Conservation (phyloP, 2,113 vertebrate species). For the Podocnemis expansa region DNA sequence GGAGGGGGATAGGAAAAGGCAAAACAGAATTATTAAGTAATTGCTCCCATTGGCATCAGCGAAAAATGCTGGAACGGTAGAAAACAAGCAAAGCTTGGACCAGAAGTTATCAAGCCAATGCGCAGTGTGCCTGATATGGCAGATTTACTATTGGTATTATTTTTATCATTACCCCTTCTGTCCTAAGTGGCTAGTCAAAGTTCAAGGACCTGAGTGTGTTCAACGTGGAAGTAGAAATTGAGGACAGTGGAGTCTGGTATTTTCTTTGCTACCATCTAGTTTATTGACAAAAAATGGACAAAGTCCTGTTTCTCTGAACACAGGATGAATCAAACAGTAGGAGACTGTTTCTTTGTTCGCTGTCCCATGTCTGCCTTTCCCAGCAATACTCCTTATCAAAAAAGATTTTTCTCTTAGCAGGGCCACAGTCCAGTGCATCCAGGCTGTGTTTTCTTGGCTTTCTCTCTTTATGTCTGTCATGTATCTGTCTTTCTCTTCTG, state of each 20-base stretch:
- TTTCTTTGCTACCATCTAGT: background rate
- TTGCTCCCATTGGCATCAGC: fast-evolving
- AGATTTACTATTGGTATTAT: fast-evolving
- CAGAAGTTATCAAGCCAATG: fast-evolving
- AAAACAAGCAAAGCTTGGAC: background rate
- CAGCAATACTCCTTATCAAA: background rate
- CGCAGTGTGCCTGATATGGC: background rate
- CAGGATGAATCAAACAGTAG: background rate
- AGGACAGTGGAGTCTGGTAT: background rate
- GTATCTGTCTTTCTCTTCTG: background rate
- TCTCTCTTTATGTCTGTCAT: background rate
- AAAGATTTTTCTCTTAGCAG: background rate
- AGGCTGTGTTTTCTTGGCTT: background rate
- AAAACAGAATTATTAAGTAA: background rate
- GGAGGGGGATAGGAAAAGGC: fast-evolving
- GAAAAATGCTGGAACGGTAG: background rate
- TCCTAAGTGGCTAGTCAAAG: background rate
- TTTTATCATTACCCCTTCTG: background rate
- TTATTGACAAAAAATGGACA: background rate
- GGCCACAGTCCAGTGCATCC: background rate
- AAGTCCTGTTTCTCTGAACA: background rate
- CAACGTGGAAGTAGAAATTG: background rate
- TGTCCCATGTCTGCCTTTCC: background rate
- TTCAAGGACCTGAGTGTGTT: background rate
- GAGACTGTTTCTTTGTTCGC: background rate